A percentile compares a stretch with the other conserved stretches of the same genome.
Conservation (phyloP, 2,797 vertebrate species). For the Myiotriccus ornatus region DNA sequence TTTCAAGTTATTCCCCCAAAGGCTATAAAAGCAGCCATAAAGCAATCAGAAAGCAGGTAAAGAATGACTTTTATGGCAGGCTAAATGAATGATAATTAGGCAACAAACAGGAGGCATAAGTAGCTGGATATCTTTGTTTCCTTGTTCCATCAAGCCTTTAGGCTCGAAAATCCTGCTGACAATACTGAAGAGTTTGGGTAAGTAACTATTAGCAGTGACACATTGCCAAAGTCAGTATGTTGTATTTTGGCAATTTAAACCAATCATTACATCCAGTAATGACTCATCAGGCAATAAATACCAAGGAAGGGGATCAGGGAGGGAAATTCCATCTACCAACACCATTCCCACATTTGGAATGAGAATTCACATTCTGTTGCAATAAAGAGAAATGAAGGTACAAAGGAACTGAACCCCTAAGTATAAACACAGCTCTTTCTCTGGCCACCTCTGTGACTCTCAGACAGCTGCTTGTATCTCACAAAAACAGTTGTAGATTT, state of each 20-base stretch:
- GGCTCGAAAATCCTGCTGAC: conserved; percentile 3
- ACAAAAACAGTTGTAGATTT: background rate
- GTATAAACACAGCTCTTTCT: background rate
- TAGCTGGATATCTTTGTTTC: conserved; percentile 22
- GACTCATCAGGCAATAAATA: background rate
- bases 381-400: background rate
- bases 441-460: background rate
- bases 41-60: conserved; percentile 60
- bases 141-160: background rate
- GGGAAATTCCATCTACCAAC: background rate
- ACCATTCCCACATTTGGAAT: background rate
- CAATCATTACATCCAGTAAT: background rate
- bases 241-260: background rate
- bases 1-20: conserved; percentile 49
- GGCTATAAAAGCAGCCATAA: conserved; percentile 53
- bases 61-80: conserved; percentile 5
- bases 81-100: conserved; percentile 61
- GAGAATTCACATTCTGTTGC: background rate
- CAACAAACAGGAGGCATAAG: conserved; percentile 16
- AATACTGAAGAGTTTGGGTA: background rate
- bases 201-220: background rate
- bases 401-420: background rate
- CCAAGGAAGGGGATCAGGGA: rapidly evolving
- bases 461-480: background rate
- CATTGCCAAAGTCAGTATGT: background rate